These are phyloP conservation scores for Anisognathus igniventris DNA, from an alignment of 2,797 vertebrate genomes.

Conservation along the genomic window DNA sequence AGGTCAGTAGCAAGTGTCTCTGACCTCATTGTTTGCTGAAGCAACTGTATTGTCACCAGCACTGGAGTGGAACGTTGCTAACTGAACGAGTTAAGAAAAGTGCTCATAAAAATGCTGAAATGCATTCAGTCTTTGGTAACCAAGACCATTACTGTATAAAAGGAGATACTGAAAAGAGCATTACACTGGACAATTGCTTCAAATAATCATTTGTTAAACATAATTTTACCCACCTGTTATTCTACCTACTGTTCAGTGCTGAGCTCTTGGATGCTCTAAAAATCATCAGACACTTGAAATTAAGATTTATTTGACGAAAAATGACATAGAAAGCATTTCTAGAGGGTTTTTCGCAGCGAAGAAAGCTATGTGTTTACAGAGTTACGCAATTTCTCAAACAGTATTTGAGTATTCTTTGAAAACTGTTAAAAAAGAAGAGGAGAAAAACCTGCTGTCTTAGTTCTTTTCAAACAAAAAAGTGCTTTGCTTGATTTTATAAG, in stretches of 20 bases:
- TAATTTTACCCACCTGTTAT: background rate
- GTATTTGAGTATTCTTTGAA: slow-evolving; percentile 2
- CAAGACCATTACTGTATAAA: background rate
- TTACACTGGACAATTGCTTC: background rate
- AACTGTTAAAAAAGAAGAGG: background rate
- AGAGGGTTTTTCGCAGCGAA: background rate
- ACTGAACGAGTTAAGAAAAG: slow-evolving; percentile 33
- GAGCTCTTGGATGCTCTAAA: background rate
- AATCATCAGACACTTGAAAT: background rate
- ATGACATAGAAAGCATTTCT: background rate
- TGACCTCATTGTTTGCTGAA: slow-evolving; percentile 47
- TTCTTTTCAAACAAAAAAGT: slow-evolving; percentile 20
- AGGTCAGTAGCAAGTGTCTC: slow-evolving; percentile 45
- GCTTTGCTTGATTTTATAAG: slow-evolving; percentile 52
- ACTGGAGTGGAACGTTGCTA: slow-evolving; percentile 36
- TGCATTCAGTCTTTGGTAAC: background rate
- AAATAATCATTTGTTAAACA: background rate
- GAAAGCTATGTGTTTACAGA: background rate
- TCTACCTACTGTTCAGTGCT: background rate
- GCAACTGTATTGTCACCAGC: slow-evolving; percentile 27
- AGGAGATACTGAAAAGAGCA: background rate
- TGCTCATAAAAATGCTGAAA: slow-evolving; percentile 28
- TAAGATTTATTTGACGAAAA: background rate
- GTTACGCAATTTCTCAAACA: background rate
- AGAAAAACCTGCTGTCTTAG: slow-evolving; percentile 11